These are phyloP conservation scores for Acrobasis repandana DNA, from an alignment of 2,888 invertebrate genomes.

Conservation along the genomic window DNA sequence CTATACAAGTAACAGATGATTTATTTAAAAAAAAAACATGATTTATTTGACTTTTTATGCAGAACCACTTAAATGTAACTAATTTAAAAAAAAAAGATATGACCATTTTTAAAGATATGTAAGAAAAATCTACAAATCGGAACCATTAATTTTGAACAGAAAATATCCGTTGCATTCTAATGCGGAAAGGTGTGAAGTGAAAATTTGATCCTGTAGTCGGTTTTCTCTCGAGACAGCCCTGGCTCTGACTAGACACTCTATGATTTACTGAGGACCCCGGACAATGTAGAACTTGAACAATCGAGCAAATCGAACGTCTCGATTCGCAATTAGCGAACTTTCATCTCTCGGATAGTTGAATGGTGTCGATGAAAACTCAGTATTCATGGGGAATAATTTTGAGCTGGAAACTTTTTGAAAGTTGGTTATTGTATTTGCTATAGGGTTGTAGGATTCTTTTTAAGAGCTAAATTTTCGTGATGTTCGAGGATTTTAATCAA, in stretches of 20 bases:
- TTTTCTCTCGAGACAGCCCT: constrained; percentile 9
- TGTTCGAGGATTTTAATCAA: too few species aligned
- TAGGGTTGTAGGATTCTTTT: neutral
- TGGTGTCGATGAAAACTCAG: constrained; percentile 8
- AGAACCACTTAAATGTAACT: too few species aligned
- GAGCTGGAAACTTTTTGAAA: neutral
- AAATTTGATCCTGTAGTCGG: constrained; percentile 24
- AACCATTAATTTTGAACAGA: constrained; percentile 17
- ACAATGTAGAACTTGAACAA: constrained; percentile 19
- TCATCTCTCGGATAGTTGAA: constrained; percentile 18
- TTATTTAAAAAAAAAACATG: too few species aligned
- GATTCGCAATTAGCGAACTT: constrained; percentile 20
- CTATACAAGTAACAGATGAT: too few species aligned
- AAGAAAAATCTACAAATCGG: neutral
- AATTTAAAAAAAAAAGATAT: neutral
- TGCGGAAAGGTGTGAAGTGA: constrained; percentile 19
- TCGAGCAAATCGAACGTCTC: constrained; percentile 14
- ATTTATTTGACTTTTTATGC: too few species aligned
- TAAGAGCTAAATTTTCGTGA: neutral
- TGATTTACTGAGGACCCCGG: constrained; percentile 9
- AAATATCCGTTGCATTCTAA: constrained; percentile 19
- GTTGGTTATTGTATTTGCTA: neutral
- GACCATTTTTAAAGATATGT: neutral
- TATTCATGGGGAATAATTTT: neutral
- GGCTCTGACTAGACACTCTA: constrained; percentile 11